Base-by-base conservation (phyloP, 2,888 invertebrate species). In the Onchidella celtica region DNA sequence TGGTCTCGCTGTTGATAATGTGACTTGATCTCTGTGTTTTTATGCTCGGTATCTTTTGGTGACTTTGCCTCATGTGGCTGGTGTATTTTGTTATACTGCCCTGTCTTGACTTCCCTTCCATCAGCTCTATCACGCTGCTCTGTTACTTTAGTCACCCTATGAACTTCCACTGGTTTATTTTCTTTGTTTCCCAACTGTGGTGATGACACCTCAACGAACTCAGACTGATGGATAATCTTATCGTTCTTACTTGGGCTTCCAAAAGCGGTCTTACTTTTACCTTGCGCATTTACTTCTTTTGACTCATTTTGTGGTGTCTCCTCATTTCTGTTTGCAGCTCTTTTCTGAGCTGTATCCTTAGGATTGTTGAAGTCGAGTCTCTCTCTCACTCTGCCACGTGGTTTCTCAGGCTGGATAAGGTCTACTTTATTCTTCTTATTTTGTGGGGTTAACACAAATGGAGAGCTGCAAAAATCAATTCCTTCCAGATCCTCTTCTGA, bases 331-430 rank as follows among this genome's bases (percentile, higher is more conserved):
- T 29, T 72, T n/a, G 21, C 27, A 27, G 83, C 85, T 79, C 86
- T 84, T 63, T 85, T 86, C n/a, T 81, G 81, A 24, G 84, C 82
- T 47, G 85, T 86, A n/a, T 87, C 76, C 38, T 6, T 55, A 17
- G 61, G 21, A 9, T 85, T 86, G 11, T 86, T 87, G 80, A 90
- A 90, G 57, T 86, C 85, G 9, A 90, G 85, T 76, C 88, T 86
- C 76, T 90, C 89, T 78, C 89, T 79, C 0, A 88, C 89, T 3
- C 88, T 85, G 38, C 88, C 86, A 77, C 86, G 86, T 29, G 21
- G 17, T 21, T 32, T 74, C 57, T 47, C 80, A 72, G 29, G 34
- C 9, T 59, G 36, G 32, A 3, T 40, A 32, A 21, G 32, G 32
- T 59, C 70, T 66, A 27, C n/a, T 79, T 17, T 82, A 57, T 34